phyloP scores from a whole-genome alignment of 1,140 invertebrate genomes.

The Caenorhabditis latens region DNA sequence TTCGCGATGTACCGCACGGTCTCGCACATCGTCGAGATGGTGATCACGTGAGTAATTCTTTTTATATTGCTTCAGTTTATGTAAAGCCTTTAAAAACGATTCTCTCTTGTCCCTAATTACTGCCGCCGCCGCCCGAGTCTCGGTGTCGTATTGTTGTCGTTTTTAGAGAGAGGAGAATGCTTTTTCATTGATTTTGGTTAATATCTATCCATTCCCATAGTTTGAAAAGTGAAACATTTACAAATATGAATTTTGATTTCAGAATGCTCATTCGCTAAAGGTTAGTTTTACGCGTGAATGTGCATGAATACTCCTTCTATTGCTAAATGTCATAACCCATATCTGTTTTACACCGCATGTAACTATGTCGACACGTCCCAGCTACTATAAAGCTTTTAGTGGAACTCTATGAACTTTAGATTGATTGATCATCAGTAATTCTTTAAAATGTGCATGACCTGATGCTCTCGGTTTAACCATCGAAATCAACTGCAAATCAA shows the following conservation, averaged over 20 bases:
- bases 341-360: neutral
- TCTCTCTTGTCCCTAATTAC: neutral
- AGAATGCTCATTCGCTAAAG: constrained; percentile 10
- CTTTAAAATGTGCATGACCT: too few species aligned
- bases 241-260: constrained; percentile 27
- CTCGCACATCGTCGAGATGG: constrained; percentile 36
- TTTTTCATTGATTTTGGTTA: neutral
- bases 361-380: too few species aligned
- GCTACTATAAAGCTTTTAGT: too few species aligned
- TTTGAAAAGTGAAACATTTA: neutral
- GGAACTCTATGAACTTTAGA: too few species aligned
- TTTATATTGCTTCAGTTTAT: neutral
- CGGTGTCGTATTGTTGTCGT: constrained; percentile 47
- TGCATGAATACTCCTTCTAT: neutral
- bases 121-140: constrained; percentile 35
- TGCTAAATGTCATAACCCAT: neutral
- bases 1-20: constrained; percentile 24
- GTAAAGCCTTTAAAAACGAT: neutral
- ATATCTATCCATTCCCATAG: neutral
- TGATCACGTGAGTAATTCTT: neutral
- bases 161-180: constrained; percentile 23
- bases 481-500: too few species aligned
- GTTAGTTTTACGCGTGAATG: constrained; percentile 39
- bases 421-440: too few species aligned
- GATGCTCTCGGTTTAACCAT: too few species aligned